These are phyloP conservation scores for Parotia lawesii DNA, from an alignment of 2,113 vertebrate genomes.

Conservation along the genomic window DNA sequence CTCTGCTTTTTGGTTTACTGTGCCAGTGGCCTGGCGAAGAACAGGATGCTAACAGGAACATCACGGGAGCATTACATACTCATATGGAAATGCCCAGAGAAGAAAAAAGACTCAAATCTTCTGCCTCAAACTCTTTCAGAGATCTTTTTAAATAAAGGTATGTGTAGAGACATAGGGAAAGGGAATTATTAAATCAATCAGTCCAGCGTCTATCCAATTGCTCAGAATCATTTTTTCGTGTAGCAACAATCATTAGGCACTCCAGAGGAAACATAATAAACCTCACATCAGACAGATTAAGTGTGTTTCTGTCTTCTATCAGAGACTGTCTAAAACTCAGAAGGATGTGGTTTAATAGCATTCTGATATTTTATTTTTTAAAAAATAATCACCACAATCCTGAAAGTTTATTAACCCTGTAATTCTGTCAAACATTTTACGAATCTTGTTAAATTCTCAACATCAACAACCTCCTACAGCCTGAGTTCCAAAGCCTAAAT, in stretches of 20 bases:
- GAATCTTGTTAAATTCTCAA: neutral
- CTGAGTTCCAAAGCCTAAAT: neutral
- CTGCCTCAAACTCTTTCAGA: neutral
- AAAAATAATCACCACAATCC: neutral
- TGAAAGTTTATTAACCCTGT: neutral
- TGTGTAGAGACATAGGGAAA: neutral
- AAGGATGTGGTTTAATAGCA: neutral
- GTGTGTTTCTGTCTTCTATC: neutral
- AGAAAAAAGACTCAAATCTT: neutral
- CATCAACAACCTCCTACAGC: neutral
- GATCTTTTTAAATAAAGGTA: neutral
- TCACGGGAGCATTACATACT: neutral
- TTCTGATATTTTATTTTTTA: neutral
- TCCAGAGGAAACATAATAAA: neutral
- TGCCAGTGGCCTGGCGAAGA: neutral
- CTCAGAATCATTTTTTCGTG: neutral
- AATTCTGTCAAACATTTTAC: neutral
- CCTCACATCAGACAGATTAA: neutral
- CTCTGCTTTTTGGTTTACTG: neutral
- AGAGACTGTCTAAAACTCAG: neutral
- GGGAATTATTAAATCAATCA: neutral
- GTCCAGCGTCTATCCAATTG: neutral
- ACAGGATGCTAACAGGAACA: neutral
- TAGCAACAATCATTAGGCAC: neutral
- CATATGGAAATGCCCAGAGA: neutral